These are phyloP conservation scores for Mormyrus lacerda DNA, from an alignment of 2,113 vertebrate species.

Conservation along the genomic window DNA sequence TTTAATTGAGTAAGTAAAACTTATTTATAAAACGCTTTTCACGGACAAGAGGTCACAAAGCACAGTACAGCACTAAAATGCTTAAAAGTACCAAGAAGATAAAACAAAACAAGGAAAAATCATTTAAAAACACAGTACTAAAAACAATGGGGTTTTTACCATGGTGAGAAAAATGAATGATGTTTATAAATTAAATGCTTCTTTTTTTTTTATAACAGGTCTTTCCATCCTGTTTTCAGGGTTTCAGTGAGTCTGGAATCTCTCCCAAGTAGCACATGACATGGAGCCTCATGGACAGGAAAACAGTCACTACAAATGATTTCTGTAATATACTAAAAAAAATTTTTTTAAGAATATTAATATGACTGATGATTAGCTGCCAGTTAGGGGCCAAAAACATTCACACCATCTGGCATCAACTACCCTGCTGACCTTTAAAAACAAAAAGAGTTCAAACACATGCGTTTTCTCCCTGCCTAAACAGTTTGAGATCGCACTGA, in stretches of 20 bases:
- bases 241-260: neutral
- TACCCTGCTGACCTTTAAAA: neutral
- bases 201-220: neutral
- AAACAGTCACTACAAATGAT: neutral
- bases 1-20: no score
- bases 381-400: neutral
- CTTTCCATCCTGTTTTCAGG: neutral
- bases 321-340: neutral
- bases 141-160: neutral
- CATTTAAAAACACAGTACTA: no score
- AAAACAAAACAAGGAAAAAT: no score
- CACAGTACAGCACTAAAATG: no score
- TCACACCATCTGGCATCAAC: neutral
- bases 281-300: neutral
- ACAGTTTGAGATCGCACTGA: neutral
- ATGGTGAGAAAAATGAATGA: neutral
- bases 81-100: no score
- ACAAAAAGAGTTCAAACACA: neutral
- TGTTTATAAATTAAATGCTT: neutral
- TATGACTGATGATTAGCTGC: neutral
- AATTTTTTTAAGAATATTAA: neutral
- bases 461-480: neutral
- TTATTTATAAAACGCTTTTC: no score
- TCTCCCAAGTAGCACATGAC: neutral
- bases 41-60: no score